These are phyloP conservation scores for Dipodomys merriami DNA, from an alignment of 2,113 vertebrate genomes.

Conservation along the genomic window DNA sequence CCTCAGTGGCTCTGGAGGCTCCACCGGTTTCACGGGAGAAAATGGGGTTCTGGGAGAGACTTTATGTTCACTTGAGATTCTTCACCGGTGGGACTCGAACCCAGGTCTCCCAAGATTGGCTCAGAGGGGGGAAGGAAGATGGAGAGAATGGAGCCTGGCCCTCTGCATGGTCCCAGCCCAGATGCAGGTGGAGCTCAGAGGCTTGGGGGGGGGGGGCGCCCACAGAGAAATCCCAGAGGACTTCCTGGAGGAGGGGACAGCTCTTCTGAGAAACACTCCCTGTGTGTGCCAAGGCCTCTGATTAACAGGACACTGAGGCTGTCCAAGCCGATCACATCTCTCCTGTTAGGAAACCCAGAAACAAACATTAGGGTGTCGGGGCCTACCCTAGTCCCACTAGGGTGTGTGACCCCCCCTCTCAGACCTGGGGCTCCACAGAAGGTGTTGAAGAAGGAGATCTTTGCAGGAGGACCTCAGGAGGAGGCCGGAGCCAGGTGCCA, in stretches of 20 bases:
- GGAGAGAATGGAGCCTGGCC: neutral
- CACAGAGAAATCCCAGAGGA: neutral
- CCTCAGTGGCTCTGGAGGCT: neutral
- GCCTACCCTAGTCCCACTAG: neutral
- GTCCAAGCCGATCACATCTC: neutral
- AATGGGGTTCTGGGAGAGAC: neutral
- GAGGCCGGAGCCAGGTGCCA: neutral
- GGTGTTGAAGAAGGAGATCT: neutral
- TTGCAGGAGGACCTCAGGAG: neutral
- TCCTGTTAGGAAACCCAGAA: neutral
- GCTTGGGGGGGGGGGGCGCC: neutral
- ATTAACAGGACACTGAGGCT: neutral
- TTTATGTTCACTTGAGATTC: accelerated
- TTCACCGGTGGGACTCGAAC: neutral
- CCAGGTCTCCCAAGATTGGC: neutral
- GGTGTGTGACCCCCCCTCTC: neutral
- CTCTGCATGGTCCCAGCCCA: neutral
- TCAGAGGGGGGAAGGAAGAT: neutral
- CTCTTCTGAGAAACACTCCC: too few species aligned
- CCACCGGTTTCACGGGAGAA: neutral
- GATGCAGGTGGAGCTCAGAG: neutral
- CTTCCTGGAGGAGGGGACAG: neutral
- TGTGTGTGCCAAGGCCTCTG: neutral
- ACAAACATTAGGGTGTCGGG: neutral
- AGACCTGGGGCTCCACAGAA: neutral